Percentiles rank a stretch among this genome's conserved stretches.
phyloP scores from a whole-genome alignment of 2,113 vertebrate species.

The Prinia subflava region DNA sequence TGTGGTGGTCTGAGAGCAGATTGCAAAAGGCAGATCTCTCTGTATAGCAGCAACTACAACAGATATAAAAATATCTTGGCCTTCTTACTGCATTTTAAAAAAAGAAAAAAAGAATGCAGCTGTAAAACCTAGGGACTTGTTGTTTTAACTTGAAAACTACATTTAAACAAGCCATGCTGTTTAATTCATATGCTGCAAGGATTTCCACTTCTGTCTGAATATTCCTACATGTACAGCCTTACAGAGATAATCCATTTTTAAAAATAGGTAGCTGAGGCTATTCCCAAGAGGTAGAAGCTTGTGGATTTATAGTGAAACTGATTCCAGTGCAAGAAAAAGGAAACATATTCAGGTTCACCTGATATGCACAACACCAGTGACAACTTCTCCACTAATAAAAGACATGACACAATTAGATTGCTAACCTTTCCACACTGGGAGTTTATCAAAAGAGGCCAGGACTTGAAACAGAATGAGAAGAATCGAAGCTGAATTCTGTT shows the following conservation, averaged over 20 bases:
- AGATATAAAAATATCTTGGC: neutral
- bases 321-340: neutral
- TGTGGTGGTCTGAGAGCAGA: neutral
- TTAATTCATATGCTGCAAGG: slow-evolving; percentile 18
- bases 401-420: neutral
- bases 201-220: slow-evolving; percentile 10
- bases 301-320: slow-evolving; percentile 2
- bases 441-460: neutral
- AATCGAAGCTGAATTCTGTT: neutral
- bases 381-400: neutral
- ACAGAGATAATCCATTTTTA: neutral
- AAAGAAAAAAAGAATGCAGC: neutral
- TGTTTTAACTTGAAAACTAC: neutral
- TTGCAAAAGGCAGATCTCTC: neutral
- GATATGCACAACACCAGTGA: neutral
- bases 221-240: neutral
- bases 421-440: neutral
- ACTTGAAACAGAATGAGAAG: neutral
- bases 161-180: neutral
- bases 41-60: neutral
- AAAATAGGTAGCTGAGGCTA: slow-evolving; percentile 3
- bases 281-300: neutral
- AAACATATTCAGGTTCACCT: neutral
- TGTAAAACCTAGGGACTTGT: neutral
- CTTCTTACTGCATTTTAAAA: neutral